These are phyloP conservation scores for Sebastes fasciatus DNA, from an alignment of 2,113 vertebrate genomes.

Conservation along the genomic window DNA sequence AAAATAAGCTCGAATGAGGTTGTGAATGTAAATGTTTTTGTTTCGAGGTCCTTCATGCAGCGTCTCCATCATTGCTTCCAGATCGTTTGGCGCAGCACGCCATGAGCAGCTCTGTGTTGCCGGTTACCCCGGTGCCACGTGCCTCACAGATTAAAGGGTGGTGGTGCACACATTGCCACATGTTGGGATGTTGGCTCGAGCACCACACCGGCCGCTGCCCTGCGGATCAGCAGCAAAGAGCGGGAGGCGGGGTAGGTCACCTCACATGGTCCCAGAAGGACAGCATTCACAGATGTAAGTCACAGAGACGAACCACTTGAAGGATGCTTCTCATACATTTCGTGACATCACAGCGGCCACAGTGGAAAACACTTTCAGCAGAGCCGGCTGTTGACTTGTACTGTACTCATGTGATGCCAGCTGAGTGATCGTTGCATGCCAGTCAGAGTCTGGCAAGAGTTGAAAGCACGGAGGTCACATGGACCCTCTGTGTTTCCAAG, in stretches of 20 bases:
- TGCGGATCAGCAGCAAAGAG: conserved; percentile 6
- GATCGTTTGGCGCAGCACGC: conserved; percentile 7
- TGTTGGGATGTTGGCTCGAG: conserved; percentile 46
- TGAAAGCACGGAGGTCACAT: conserved; percentile 49
- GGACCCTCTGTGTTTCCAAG: conserved; percentile 38
- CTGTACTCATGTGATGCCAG: conserved; percentile 19
- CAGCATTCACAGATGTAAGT: neutral
- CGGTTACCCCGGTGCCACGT: conserved; percentile 37
- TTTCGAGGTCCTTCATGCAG: neutral
- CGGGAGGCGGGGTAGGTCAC: neutral
- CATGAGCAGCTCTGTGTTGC: conserved; percentile 1
- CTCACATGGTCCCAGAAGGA: conserved; percentile 23
- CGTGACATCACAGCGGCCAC: conserved; percentile 26
- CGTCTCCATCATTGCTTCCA: conserved; percentile 1
- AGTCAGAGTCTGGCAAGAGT: conserved; percentile 19
- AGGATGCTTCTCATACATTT: conserved; percentile 1
- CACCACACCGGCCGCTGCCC: neutral
- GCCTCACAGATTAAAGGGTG: conserved; percentile 50
- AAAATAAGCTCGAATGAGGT: neutral
- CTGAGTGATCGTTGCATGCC: conserved; percentile 30
- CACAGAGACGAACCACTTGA: conserved; percentile 2
- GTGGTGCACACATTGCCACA: conserved; percentile 44
- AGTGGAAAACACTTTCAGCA: conserved; percentile 30
- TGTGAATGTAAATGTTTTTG: conserved; percentile 3
- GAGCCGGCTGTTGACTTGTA: neutral